These are phyloP conservation scores for Ormyrus rosae DNA, from an alignment of 2,888 invertebrate species.

Conservation along the genomic window DNA sequence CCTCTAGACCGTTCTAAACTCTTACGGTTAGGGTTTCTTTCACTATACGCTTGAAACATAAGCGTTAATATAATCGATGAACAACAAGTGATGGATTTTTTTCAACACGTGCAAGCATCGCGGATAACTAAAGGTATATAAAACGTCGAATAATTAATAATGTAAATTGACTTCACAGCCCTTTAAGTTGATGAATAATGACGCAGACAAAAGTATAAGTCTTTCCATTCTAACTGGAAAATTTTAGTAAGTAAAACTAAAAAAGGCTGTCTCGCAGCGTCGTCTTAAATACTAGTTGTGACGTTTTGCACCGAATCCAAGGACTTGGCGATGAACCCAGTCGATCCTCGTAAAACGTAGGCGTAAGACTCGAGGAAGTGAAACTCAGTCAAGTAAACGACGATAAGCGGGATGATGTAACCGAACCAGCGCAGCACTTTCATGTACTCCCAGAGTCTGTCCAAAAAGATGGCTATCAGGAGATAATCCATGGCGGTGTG, in stretches of 20 bases:
- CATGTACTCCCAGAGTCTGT: conserved; percentile 88
- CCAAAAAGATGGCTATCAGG: conserved; percentile 87
- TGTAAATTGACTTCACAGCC: conserved; percentile 44
- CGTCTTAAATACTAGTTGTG: conserved; percentile 20
- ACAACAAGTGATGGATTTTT: no score
- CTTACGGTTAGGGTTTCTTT: no score
- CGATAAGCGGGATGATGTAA: conserved; percentile 82
- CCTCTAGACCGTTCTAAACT: no score
- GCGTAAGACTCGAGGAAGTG: conserved; percentile 80
- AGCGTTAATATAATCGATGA: no score
- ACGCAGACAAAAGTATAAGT: background rate
- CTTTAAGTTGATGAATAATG: conserved; percentile 1
- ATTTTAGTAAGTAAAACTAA: no score
- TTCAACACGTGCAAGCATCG: no score
- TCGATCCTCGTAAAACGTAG: conserved; percentile 56
- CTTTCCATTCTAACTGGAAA: no score
- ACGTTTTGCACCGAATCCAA: conserved; percentile 19
- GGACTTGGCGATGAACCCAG: conserved; percentile 35
- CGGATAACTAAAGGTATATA: no score
- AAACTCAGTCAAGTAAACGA: conserved; percentile 84
- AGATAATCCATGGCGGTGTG: conserved; percentile 86
- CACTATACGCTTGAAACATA: no score
- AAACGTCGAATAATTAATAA: no score
- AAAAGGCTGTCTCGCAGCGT: background rate
- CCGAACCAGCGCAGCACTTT: conserved; percentile 84